A percentile compares a stretch with the other conserved stretches of the same genome.
Conservation (phyloP, 2,797 vertebrate species). For the Todus mexicanus region DNA sequence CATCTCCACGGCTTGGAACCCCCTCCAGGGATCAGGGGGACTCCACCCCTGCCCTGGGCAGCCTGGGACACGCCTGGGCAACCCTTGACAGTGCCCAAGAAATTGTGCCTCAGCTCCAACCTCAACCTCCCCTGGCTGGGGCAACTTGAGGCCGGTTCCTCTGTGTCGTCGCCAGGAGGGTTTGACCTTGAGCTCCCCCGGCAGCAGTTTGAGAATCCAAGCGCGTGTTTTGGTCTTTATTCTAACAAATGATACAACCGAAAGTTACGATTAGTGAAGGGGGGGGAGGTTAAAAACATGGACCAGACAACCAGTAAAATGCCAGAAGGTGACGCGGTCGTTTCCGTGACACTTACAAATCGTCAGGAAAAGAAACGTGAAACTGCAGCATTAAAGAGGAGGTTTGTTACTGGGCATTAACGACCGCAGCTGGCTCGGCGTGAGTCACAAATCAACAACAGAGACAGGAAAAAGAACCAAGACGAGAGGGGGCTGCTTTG, state of each 20-base stretch:
- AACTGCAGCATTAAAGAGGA: slow-evolving; percentile 68
- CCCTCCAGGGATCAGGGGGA: too few species aligned
- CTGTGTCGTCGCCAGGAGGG: too few species aligned
- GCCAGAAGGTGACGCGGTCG: neutral
- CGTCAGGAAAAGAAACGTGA: slow-evolving; percentile 21
- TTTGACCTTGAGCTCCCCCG: too few species aligned
- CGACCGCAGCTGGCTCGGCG: neutral
- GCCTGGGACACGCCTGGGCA: too few species aligned
- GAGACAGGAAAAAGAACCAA: neutral
- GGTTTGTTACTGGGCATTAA: slow-evolving; percentile 16
- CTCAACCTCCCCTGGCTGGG: too few species aligned
- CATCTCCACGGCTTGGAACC: too few species aligned
- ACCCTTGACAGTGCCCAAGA: too few species aligned
- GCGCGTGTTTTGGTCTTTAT: slow-evolving; percentile 67
- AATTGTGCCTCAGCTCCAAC: too few species aligned
- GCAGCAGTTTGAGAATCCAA: slow-evolving; percentile 12
- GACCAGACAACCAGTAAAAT: neutral
- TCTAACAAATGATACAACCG: slow-evolving; percentile 61
- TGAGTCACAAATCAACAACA: slow-evolving; percentile 16
- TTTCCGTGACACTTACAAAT: slow-evolving; percentile 26
- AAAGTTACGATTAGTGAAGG: slow-evolving; percentile 38
- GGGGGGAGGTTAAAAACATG: slow-evolving; percentile 24
- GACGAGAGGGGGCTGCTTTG: neutral
- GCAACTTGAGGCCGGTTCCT: too few species aligned
- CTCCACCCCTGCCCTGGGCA: too few species aligned